Evolutionary conservation across 2,113 vertebrate species (phyloP).

Genomic region (Cathartes aura): DNA sequence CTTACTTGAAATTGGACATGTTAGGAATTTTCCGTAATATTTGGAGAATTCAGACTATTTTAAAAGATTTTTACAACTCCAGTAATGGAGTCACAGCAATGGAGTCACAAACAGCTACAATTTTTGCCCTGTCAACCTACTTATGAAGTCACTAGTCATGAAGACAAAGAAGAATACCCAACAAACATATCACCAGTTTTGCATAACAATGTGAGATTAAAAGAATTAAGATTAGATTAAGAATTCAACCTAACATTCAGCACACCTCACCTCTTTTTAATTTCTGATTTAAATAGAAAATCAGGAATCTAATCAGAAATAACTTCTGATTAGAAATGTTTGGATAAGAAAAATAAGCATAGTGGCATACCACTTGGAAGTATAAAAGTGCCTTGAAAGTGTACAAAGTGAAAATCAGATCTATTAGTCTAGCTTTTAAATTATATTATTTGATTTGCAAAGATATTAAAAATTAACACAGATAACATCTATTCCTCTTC

Average conservation of each 20-base stretch:
- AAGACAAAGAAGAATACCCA: neutral
- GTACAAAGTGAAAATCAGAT: neutral
- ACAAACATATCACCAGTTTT: neutral
- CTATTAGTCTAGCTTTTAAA: neutral
- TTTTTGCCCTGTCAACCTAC: neutral
- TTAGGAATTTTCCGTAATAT: neutral
- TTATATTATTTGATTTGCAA: neutral
- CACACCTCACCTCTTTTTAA: neutral
- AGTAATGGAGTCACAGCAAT: neutral
- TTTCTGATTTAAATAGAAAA: neutral
- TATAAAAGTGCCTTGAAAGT: neutral
- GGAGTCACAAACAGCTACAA: neutral
- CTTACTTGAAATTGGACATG: neutral
- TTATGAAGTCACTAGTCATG: neutral
- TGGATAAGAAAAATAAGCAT: neutral
- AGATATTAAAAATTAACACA: neutral
- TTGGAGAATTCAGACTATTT: neutral
- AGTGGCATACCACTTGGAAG: neutral
- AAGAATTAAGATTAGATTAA: neutral
- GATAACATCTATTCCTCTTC: neutral
- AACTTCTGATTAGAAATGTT: neutral
- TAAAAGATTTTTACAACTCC: neutral
- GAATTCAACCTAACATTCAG: neutral
- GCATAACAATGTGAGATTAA: neutral
- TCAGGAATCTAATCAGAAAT: neutral